These are phyloP conservation scores for Connochaetes taurinus DNA, from an alignment of 2,113 vertebrate species.

Conservation along the genomic window DNA sequence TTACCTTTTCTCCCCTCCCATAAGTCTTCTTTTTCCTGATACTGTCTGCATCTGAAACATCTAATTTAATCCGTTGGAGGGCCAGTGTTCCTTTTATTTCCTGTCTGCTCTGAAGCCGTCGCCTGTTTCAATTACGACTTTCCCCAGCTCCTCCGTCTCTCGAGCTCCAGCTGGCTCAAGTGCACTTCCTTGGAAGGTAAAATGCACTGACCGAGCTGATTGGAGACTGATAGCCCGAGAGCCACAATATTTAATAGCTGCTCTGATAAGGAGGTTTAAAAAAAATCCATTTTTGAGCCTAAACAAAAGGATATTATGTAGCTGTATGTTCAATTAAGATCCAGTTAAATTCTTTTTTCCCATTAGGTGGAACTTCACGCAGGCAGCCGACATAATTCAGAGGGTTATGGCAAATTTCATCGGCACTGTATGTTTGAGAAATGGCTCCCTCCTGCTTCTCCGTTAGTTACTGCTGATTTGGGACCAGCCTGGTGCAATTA, in stretches of 20 bases:
- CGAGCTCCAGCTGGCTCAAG: constrained; percentile 85
- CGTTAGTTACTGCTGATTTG: constrained; percentile 77
- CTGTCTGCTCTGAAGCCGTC: constrained; percentile 95
- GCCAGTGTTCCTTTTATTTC: constrained; percentile 97
- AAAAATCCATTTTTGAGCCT: constrained; percentile 72
- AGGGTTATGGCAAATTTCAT: constrained; percentile 76
- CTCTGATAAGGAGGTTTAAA: constrained; percentile 80
- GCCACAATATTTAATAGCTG: constrained; percentile 84
- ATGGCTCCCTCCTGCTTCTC: constrained; percentile 75
- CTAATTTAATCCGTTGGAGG: constrained; percentile 95
- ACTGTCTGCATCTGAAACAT: constrained; percentile 93
- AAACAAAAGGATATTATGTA: constrained; percentile 79
- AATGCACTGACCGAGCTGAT: constrained; percentile 85
- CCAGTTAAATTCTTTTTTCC: constrained; percentile 59
- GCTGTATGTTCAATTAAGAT: constrained; percentile 74
- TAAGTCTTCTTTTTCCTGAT: constrained; percentile 93
- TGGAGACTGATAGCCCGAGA: constrained; percentile 84
- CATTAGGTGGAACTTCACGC: constrained; percentile 55
- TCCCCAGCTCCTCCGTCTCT: constrained; percentile 86
- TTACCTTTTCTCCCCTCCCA: constrained; percentile 87
- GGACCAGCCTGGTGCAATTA: constrained; percentile 76
- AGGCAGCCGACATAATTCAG: constrained; percentile 74
- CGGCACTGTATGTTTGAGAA: constrained; percentile 66
- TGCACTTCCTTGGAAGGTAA: constrained; percentile 87
- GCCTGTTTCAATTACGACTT: constrained; percentile 98